Conservation (phyloP, 2,113 vertebrate species). For the Malurus elegans region DNA sequence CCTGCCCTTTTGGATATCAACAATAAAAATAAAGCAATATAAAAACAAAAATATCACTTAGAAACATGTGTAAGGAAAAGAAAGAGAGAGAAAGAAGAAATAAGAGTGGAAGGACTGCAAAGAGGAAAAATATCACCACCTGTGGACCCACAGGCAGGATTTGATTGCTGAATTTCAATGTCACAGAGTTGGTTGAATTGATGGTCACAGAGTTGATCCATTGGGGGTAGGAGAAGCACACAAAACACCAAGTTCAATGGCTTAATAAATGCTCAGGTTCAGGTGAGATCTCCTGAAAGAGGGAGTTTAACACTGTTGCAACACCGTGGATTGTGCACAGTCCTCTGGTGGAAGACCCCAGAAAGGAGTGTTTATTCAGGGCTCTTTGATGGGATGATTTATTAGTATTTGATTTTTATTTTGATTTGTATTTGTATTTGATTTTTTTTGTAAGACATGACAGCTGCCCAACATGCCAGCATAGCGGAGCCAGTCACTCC, state of each 20-base stretch:
- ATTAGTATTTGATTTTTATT: not conserved
- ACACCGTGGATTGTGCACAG: not conserved
- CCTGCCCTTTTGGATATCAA: not conserved
- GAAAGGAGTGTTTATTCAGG: not conserved
- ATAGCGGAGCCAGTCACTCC: no score
- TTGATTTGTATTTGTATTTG: no score
- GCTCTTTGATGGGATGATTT: not conserved
- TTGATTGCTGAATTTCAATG: accelerated
- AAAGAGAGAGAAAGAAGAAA: not conserved
- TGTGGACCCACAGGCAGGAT: not conserved
- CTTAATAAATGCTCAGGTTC: not conserved
- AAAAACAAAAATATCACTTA: not conserved
- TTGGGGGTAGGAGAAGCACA: not conserved
- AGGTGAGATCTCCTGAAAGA: not conserved
- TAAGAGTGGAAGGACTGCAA: not conserved
- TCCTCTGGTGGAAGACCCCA: not conserved
- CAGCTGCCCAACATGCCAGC: not conserved
- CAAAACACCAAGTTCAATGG: not conserved
- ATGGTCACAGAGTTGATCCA: not conserved
- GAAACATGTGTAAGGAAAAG: not conserved
- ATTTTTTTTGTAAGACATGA: not conserved
- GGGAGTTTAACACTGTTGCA: not conserved
- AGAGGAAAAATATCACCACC: not conserved
- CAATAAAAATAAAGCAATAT: not conserved
- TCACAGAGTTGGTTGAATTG: accelerated